Percentiles rank a stretch among this genome's conserved stretches.
Evolutionary conservation across 2,888 invertebrate species (phyloP).

Genomic region (Athalia rosae): DNA sequence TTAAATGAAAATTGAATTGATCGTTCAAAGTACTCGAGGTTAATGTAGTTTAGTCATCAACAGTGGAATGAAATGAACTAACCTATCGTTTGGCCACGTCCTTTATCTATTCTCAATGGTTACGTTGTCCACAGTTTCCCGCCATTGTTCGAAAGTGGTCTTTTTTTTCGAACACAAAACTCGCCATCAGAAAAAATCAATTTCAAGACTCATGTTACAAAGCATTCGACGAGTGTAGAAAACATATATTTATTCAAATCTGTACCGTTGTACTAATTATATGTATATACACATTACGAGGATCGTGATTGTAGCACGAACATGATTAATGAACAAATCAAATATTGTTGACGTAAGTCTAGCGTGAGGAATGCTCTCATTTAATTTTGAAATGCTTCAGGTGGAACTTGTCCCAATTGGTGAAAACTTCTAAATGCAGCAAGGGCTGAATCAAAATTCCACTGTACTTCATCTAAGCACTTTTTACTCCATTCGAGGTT

Average conservation of each 20-base stretch:
- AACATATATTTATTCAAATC: constrained; percentile 46
- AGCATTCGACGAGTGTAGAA: constrained; percentile 7
- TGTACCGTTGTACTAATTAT: constrained; percentile 17
- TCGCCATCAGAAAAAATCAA: too few species aligned
- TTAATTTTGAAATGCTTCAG: constrained; percentile 84
- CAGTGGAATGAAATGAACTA: too few species aligned
- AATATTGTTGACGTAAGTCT: constrained; percentile 2
- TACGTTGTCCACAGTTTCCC: too few species aligned
- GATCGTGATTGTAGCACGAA: constrained; percentile 21
- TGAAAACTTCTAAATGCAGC: constrained; percentile 85
- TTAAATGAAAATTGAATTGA: too few species aligned
- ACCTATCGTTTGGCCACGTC: too few species aligned
- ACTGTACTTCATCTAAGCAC: constrained; percentile 90
- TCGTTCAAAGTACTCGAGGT: too few species aligned
- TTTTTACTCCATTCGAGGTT: constrained; percentile 84
- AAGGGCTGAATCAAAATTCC: constrained; percentile 86
- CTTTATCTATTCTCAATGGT: too few species aligned
- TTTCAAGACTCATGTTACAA: too few species aligned
- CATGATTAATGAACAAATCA: constrained; percentile 6
- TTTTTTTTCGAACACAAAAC: too few species aligned
- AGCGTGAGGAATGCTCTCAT: constrained; percentile 72
- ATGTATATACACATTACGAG: constrained; percentile 33
- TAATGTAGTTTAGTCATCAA: too few species aligned
- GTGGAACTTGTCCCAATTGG: constrained; percentile 84
- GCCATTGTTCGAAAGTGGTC: too few species aligned